phyloP scores from a whole-genome alignment of 2,888 invertebrate genomes.

The Calameuta filiformis region DNA sequence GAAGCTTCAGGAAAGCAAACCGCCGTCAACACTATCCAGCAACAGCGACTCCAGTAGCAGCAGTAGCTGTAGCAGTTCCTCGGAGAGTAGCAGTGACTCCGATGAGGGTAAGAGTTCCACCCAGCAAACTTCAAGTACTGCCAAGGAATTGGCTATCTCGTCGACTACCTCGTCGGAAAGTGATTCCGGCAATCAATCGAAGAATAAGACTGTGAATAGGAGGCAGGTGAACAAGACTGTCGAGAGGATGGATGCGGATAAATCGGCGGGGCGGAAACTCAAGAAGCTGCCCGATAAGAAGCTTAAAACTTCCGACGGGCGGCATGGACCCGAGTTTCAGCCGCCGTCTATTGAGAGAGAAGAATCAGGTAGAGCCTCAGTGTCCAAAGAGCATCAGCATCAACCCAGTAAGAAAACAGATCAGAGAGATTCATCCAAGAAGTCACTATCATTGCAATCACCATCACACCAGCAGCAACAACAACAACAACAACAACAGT shows the following conservation, averaged over 20 bases:
- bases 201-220: conserved; percentile 34
- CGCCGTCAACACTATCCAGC: conserved; percentile 70
- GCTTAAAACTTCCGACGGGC: conserved; percentile 87
- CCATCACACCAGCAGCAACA: conserved; percentile 25
- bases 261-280: conserved; percentile 66
- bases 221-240: conserved; percentile 29
- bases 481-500: conserved; percentile 16
- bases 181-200: conserved; percentile 49
- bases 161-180: conserved; percentile 59
- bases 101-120: conserved; percentile 55
- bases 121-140: conserved; percentile 38
- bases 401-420: conserved; percentile 53
- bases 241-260: conserved; percentile 23
- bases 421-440: conserved; percentile 39
- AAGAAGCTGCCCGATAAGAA: conserved; percentile 82
- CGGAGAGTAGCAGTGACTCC: conserved; percentile 60
- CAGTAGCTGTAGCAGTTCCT: conserved; percentile 64
- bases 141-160: conserved; percentile 51
- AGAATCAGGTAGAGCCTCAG: conserved; percentile 70
- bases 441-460: conserved; percentile 27
- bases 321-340: conserved; percentile 78
- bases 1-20: conserved; percentile 41
- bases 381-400: conserved; percentile 59
- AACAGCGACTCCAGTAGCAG: conserved; percentile 69
- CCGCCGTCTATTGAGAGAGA: conserved; percentile 81